phyloP scores from a whole-genome alignment of 2,888 invertebrate species.

The Pheosia tremula region DNA sequence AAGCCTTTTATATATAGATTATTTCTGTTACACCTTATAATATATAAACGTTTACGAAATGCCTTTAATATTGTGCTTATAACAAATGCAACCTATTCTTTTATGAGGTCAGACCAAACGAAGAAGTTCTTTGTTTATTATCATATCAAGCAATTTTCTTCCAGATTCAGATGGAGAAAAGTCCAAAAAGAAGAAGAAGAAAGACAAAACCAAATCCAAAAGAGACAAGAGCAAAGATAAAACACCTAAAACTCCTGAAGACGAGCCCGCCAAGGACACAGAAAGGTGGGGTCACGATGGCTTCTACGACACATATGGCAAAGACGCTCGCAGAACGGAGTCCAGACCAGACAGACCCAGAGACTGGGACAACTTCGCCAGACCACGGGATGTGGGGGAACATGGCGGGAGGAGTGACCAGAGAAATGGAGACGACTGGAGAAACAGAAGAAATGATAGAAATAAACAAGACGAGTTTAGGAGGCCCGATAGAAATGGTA shows the following conservation, averaged over 20 bases:
- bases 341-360: constrained; percentile 43
- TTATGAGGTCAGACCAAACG: too few species aligned
- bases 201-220: constrained; percentile 54
- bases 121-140: too few species aligned
- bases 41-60: too few species aligned
- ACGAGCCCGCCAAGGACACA: constrained; percentile 46
- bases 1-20: too few species aligned
- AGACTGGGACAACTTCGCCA: constrained; percentile 52
- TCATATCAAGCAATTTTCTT: constrained; percentile 20
- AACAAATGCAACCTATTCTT: too few species aligned
- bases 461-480: constrained; percentile 25
- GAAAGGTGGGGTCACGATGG: constrained; percentile 78
- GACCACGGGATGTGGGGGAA: constrained; percentile 43
- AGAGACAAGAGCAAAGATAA: constrained; percentile 51
- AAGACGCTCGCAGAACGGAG: constrained; percentile 60
- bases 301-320: constrained; percentile 74
- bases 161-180: constrained; percentile 60
- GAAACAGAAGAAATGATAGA: constrained; percentile 22
- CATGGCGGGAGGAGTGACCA: constrained; percentile 33
- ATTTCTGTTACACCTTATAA: too few species aligned
- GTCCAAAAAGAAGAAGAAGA: constrained; percentile 51
- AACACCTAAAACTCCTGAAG: constrained; percentile 47
- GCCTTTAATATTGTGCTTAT: too few species aligned
- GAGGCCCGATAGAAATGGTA: constrained; percentile 15
- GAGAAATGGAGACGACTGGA: constrained; percentile 29